Conservation (phyloP, 2,888 invertebrate genomes). For the Ischnus inquisitorius region DNA sequence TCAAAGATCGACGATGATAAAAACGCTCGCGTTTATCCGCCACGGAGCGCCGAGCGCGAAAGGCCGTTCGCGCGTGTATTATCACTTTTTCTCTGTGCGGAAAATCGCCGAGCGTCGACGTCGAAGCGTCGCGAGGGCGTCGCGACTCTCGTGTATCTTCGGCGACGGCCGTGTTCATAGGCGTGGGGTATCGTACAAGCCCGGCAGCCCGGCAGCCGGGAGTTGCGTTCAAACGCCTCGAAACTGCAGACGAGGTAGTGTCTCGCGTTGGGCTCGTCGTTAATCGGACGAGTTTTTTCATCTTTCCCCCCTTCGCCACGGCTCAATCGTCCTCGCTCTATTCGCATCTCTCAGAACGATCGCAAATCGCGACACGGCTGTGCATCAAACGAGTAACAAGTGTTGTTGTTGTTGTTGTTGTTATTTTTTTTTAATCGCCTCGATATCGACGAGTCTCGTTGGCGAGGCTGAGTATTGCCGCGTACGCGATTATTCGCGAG, state of each 20-base stretch:
- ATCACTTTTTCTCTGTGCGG: background rate
- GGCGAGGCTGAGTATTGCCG: background rate
- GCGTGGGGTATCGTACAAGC: constrained; percentile 76
- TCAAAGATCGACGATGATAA: background rate
- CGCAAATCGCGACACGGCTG: background rate
- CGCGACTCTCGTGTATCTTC: constrained; percentile 55
- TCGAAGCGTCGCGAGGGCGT: constrained; percentile 46
- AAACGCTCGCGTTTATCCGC: constrained; percentile 3
- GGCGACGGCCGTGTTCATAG: constrained; percentile 59
- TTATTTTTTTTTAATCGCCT: background rate
- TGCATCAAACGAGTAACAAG: background rate
- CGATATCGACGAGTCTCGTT: background rate
- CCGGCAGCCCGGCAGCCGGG: constrained; percentile 78
- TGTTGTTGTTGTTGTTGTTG: no score
- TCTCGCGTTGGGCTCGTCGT: constrained; percentile 54
- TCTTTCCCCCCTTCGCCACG: background rate
- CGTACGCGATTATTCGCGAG: constrained; percentile 40
- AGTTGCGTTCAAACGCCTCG: constrained; percentile 82
- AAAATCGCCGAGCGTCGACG: constrained; percentile 25
- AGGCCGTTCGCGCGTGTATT: no score
- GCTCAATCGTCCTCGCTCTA: background rate
- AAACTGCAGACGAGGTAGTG: constrained; percentile 69
- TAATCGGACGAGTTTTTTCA: constrained; percentile 3
- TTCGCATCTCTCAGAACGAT: background rate
- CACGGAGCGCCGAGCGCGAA: background rate